Base-by-base conservation (phyloP, 2,797 vertebrate genomes). In the Triplophysa yarkandensis region DNA sequence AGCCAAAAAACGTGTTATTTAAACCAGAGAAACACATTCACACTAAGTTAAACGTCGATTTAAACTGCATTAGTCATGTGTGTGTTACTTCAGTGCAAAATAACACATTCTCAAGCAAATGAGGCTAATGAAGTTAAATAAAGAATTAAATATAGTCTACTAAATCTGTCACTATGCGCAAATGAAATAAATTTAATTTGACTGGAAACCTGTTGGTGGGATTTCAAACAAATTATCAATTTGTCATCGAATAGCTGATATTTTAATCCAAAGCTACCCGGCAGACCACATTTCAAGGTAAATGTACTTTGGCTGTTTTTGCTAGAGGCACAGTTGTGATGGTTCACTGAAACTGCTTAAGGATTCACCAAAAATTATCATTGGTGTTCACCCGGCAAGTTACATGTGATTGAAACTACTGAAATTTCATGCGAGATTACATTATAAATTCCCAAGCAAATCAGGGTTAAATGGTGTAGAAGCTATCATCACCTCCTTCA, bases 401-500 rank as follows among this genome's bases (percentile, higher is more conserved):
- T 34, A 9, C 10, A 34, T 9, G 10, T 34, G 32, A 34, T 9
- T 1, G 8, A 34, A 34, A 34, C 32, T 7, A 34, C 32, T n/a
- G n/a, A n/a, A 34, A 36, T 9, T 39, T 39, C 1, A 6, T 54
- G 13, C 43, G 36, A 25, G 54, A 34, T 10, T 48, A 21, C 55
- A 48, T 50, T 28, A 62, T 16, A 36, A 74, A 67, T 48, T 21
- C 27, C 28, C 27, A 65, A 21, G n/a, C 44, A 74, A 67, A 74
- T 58, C 27, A 34, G 41, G 50, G 72, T 74, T 74, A 67, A 74
- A 74, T 57, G 27, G 32, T 57, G 50, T 27, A 17, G 28, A 32
- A 57, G 63, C 41, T 27, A 41, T 74, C 60, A 67, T 74, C 63
- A 60, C 21, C 63, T 74, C 57, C 72, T 67, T 60, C 66, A 74